Percentiles rank a stretch among this genome's conserved stretches.
Evolutionary conservation across 2,113 vertebrate genomes (phyloP).

Genomic region (Edolisoma coerulescens): DNA sequence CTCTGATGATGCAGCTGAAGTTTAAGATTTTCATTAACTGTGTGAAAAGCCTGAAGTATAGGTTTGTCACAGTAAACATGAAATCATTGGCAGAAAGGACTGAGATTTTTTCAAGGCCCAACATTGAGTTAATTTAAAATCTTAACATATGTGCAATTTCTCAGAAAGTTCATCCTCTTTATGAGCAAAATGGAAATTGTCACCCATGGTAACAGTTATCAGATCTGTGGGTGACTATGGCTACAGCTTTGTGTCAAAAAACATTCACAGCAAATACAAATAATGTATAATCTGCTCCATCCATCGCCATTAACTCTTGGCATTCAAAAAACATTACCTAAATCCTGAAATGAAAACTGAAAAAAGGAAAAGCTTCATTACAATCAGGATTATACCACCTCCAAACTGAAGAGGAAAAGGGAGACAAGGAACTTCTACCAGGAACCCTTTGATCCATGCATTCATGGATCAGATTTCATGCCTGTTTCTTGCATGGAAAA

Average conservation of each 20-base stretch:
- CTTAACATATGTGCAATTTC: neutral
- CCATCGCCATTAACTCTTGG: neutral
- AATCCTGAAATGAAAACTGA: neutral
- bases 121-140: neutral
- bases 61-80: neutral
- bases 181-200: neutral
- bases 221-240: neutral
- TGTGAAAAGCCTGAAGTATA: neutral
- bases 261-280: neutral
- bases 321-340: neutral
- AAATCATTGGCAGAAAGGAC: neutral
- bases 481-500: neutral
- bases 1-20: neutral
- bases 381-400: neutral
- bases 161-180: neutral
- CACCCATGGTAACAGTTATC: conserved; percentile 1
- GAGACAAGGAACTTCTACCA: neutral
- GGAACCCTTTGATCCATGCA: neutral
- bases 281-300: neutral
- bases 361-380: neutral
- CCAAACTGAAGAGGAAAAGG: neutral
- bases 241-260: neutral
- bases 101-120: neutral
- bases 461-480: neutral
- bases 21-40: neutral